Conservation (phyloP, 2,888 invertebrate genomes). For the Lycocerus yunnanus region DNA sequence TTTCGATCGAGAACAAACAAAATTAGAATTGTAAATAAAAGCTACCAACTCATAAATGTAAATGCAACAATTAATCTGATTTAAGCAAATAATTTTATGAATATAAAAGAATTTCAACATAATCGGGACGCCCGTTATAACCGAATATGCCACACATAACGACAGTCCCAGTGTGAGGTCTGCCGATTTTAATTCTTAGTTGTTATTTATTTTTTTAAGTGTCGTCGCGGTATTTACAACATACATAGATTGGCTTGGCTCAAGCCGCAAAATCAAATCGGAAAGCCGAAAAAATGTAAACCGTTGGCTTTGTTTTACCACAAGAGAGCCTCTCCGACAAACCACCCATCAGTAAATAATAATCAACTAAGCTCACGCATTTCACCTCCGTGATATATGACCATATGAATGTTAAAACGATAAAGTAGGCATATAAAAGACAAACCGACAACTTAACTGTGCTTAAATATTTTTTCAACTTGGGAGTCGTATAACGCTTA, state of each 20-base stretch:
- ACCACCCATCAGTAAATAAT: neutral
- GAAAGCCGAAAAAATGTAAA: neutral
- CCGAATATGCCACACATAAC: slow-evolving; percentile 27
- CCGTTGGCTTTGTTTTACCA: neutral
- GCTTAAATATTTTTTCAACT: slow-evolving; percentile 2
- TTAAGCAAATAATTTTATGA: slow-evolving; percentile 17
- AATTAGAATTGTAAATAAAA: slow-evolving; percentile 18
- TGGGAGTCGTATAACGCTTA: neutral
- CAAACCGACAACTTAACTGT: slow-evolving; percentile 4
- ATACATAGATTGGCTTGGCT: slow-evolving; percentile 14
- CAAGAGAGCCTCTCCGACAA: slow-evolving; percentile 2
- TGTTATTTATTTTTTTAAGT: slow-evolving; percentile 32
- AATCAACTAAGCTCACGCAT: slow-evolving; percentile 3
- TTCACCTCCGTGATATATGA: neutral
- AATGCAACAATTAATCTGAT: slow-evolving; percentile 17
- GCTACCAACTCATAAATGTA: slow-evolving; percentile 9
- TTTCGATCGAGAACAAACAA: neutral
- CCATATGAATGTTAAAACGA: neutral
- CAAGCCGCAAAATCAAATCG: slow-evolving; percentile 12
- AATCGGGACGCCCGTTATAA: slow-evolving; percentile 20
- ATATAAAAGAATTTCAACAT: slow-evolving; percentile 21
- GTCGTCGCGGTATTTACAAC: slow-evolving; percentile 25
- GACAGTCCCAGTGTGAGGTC: slow-evolving; percentile 35
- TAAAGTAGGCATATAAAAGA: slow-evolving; percentile 1
- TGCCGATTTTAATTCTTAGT: slow-evolving; percentile 28